Base-by-base conservation (phyloP, 2,113 vertebrate species). In the Aplodontia rufa region DNA sequence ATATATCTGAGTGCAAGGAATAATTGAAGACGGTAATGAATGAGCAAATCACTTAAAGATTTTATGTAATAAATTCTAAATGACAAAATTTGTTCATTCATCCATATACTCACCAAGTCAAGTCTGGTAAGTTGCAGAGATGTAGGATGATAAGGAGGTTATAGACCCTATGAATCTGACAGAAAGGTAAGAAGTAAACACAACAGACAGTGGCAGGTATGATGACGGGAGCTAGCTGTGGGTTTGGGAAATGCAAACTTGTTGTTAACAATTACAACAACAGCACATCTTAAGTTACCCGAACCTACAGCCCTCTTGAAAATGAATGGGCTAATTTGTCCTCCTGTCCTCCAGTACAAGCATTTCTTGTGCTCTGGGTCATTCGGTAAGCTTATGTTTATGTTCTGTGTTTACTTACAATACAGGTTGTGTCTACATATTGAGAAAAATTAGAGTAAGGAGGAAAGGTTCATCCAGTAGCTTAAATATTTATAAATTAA, bases 21-120 rank as follows among this genome's bases (percentile, higher is more conserved):
- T 51, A 81, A 62, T 17, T 82, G 72, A 91, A 95, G 79, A 86
- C 28, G 20, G 53, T 85, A 93, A 91, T 51, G 24, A 91, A 24
- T 37, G 40, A 85, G 37, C 24, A 47, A 86, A n/a, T 60, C 68
- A 66, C 19, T 68, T 66, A 58, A 72, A 66, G 26, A 62, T 89
- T 95, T 93, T 76, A 49, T 71, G 0, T 64, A 90, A 86, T 64
- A 79, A 90, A 19, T 84, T 62, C 8, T 28, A 91, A 94, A n/a
- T 68, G 40, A 62, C 24, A 11, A 71, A 72, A 87, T 96, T 19
- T 40, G 6, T 53, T 66, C 20, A 72, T 94, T 81, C 40, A 81
- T 75, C 62, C 2, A 4, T n/a, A 20, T 28, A 71, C 66, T 85
- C 8, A 28, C 14, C 26, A 64, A 60, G 12, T 4, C 45, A 60